phyloP scores from a whole-genome alignment of 2,797 vertebrate species.

The Pitangus sulphuratus region DNA sequence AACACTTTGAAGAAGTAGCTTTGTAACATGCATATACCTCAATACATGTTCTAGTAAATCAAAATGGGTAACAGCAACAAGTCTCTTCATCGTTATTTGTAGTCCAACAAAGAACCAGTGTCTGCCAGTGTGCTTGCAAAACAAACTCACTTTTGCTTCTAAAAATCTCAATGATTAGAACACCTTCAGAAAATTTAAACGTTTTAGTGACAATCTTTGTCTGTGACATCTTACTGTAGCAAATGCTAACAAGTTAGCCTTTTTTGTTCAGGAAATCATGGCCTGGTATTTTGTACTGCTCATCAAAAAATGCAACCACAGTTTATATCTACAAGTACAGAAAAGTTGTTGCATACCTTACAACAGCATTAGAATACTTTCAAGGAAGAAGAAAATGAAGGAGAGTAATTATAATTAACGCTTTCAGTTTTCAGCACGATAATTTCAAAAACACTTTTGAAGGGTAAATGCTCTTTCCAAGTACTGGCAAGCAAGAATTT shows the following conservation, averaged over 20 bases:
- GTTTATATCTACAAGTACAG: not conserved
- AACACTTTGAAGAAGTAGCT: not conserved
- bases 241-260: not conserved
- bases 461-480: constrained; percentile 67
- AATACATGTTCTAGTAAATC: not conserved
- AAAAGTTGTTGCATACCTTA: constrained; percentile 21
- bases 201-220: not conserved
- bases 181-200: not conserved
- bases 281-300: not conserved
- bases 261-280: not conserved
- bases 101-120: not conserved
- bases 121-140: not conserved
- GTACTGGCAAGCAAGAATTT: constrained; percentile 71
- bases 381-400: constrained; percentile 42
- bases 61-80: not conserved
- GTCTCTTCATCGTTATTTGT: not conserved
- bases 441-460: constrained; percentile 70
- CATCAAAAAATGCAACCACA: constrained; percentile 27
- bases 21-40: not conserved
- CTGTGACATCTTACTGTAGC: not conserved
- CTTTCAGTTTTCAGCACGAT: constrained; percentile 54
- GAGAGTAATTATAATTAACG: constrained; percentile 67
- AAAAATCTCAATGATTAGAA: not conserved
- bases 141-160: not conserved
- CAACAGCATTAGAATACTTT: constrained; percentile 23